phyloP scores from a whole-genome alignment of 2,113 vertebrate species.

The Prietella phreatophila region DNA sequence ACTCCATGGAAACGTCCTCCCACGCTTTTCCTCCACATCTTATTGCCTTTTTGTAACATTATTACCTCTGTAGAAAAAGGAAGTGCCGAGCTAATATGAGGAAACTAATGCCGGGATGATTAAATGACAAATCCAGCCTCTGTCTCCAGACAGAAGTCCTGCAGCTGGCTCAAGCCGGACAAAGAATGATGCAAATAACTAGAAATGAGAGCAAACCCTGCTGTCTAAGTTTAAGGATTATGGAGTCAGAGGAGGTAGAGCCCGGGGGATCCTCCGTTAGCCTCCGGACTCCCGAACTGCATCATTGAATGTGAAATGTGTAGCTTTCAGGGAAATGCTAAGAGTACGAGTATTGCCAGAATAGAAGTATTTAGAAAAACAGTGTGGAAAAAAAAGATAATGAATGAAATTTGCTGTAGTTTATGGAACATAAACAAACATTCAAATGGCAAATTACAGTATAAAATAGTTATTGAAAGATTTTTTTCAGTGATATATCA shows the following conservation, averaged over 20 bases:
- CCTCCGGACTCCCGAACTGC: no score
- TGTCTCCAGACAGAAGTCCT: constrained; percentile 38
- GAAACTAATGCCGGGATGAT: constrained; percentile 51
- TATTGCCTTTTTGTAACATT: constrained; percentile 48
- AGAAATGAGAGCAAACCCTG: constrained; percentile 27
- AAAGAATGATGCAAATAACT: constrained; percentile 21
- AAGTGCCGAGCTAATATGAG: constrained; percentile 41
- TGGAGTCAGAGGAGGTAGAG: neutral
- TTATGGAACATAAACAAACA: neutral
- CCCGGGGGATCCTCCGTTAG: no score
- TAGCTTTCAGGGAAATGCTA: neutral
- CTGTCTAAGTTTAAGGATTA: neutral
- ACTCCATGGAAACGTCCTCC: constrained; percentile 40
- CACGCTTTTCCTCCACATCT: constrained; percentile 42
- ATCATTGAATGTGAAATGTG: neutral
- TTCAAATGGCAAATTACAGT: neutral
- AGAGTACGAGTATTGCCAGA: neutral
- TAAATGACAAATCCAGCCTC: constrained; percentile 48
- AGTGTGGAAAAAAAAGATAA: neutral
- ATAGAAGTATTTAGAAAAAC: neutral
- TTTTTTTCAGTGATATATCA: no score
- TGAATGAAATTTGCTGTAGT: neutral
- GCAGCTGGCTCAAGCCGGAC: neutral
- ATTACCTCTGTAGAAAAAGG: constrained; percentile 38
- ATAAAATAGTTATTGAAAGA: no score